Base-by-base conservation (phyloP, 2,797 vertebrate genomes). In the Acanthiza pusilla region DNA sequence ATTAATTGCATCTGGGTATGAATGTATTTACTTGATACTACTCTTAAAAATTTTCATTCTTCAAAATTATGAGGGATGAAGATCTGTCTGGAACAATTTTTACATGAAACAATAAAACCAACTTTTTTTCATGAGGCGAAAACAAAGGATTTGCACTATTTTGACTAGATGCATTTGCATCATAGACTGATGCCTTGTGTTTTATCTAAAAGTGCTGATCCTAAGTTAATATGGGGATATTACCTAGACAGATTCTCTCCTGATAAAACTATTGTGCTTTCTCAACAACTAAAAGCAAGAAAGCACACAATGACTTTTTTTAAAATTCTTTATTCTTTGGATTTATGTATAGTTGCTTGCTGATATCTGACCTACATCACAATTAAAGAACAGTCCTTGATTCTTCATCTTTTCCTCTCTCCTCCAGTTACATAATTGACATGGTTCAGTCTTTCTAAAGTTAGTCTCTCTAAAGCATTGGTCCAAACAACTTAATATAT, bases 71-170 rank as follows among this genome's bases (percentile, higher is more conserved):
- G 74, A 88, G 76, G 93, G 89, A 89, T 72, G 78, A 82, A 92
- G 43, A 91, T 94, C 90, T 96, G 91, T 86, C 91, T 88, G 67
- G 88, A 93, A 91, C 55, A 91, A 45, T 48, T 95, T 78, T 68
- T 78, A 61, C 60, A 83, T 89, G 45, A 88, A 96, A 86, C 22
- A 82, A 42, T 50, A 90, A 91, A 95, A 78, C 4, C 4, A 63
- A 22, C 27, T 73, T 85, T 29, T 92, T 86, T 83, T 80, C 43
- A 66, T 70, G 48, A 84, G 30, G 32, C 75, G 53, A 66, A 79
- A 96, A 83, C 67, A 93, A 75, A 88, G 88, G 85, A 93, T 91
- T 97, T 97, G 94, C 95, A 97, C 95, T 97, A 48, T 92, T 87
- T 94, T 87, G 85, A 79, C 82, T 94, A 93, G 95, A 93, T 93